Evolutionary conservation across 2,113 vertebrate genomes (phyloP), one percentile per base, ranked within the genome.

Genomic region (Neoarius graeffei): DNA sequence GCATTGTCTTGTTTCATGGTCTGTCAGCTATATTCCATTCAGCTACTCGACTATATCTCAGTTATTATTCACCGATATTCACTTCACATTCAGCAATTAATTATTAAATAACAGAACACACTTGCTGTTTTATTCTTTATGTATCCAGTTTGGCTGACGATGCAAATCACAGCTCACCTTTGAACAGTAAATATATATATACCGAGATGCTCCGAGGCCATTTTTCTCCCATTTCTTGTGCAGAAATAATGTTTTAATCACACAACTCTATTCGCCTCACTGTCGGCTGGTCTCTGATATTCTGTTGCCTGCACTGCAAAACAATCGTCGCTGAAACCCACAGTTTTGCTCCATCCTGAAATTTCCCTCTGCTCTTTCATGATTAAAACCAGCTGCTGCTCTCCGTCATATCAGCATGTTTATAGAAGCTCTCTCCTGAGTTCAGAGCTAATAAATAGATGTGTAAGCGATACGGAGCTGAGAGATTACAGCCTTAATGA

Each of bases 391-490:
- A 84, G 73, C 87, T 84, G 79, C 71, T 50, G 50, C 85, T 19
- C 85, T 76, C 64, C 30, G 27, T 81, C 69, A 52, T 79, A 73
- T 54, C 67, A 56, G n/a, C 30, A 13, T 84, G 88, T 89, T 89
- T 88, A 88, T 85, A 67, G 71, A 67, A 82, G 83, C 71, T 67
- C 81, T 77, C 69, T 83, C 48, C 67, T 79, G 62, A 62, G 69
- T 85, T 88, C 82, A 82, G 71, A 56, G 74, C 14, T 87, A 86
- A 91, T 82, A 56, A 86, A 86, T 82, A 57, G 84, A 77, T 27
- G 83, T 89, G 87, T 89, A 87, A 90, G 88, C 27, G 73, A 90
- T 88, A 85, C 81, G 25, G 69, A 88, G 80, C 19, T 80, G 83
- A 86, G 69, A 86, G 87, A 87, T 86, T 76, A 85, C 79, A 67